Evolutionary conservation across 2,888 invertebrate genomes (phyloP).

Genomic region (Linnaemya tessellans): DNA sequence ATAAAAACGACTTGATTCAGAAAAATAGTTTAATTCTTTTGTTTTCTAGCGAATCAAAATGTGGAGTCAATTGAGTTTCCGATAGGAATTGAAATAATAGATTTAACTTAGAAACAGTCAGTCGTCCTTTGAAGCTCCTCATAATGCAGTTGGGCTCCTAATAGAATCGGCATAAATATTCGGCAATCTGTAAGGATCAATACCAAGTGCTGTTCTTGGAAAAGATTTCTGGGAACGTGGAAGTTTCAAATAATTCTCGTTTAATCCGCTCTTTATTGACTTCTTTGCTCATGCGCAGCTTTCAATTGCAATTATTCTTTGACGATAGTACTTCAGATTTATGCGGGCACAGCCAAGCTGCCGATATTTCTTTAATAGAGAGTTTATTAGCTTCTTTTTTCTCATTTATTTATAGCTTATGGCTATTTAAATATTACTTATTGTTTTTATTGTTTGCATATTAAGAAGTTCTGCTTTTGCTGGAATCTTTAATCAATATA

Average conservation of each 20-base stretch:
- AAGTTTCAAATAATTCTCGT: neutral
- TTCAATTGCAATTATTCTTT: constrained; percentile 16
- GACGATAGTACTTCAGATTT: neutral
- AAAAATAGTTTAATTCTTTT: too few relatives aligned
- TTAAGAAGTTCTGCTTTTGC: neutral
- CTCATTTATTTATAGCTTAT: constrained; percentile 62
- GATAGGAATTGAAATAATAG: too few relatives aligned
- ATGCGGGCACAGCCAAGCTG: constrained; percentile 7
- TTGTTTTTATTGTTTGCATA: constrained; percentile 43
- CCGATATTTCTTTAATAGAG: constrained; percentile 29
- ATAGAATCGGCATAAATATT: too few relatives aligned
- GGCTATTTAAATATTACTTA: constrained; percentile 69
- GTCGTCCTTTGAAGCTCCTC: too few relatives aligned
- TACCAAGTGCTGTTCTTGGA: too few relatives aligned
- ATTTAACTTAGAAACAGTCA: too few relatives aligned
- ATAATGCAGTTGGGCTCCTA: too few relatives aligned
- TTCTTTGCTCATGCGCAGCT: neutral
- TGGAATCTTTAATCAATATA: constrained; percentile 37
- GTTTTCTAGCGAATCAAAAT: too few relatives aligned
- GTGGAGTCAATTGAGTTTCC: too few relatives aligned
- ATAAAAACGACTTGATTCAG: too few relatives aligned
- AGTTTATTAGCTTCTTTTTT: constrained; percentile 40
- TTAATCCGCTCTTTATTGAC: neutral
- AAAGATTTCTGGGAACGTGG: too few relatives aligned
- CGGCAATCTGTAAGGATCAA: too few relatives aligned